phyloP scores from a whole-genome alignment of 1,140 invertebrate species.

The Amphibalanus amphitrite region DNA sequence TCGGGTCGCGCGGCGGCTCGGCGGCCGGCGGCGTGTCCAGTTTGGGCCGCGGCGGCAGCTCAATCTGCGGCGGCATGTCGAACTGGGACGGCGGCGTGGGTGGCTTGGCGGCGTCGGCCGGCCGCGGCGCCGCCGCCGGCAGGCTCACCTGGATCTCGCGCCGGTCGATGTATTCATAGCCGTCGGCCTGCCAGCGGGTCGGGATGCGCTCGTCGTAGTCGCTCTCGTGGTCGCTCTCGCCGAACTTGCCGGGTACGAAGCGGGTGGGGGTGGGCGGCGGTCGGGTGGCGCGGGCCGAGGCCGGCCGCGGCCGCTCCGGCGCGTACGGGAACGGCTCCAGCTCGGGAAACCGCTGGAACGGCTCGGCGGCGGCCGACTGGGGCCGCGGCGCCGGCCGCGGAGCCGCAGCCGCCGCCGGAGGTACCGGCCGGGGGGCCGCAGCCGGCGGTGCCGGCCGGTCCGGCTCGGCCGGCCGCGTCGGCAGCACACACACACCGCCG shows the following conservation, averaged over 20 bases:
- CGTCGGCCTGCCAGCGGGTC: conserved; percentile 31
- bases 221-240: conserved; percentile 52
- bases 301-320: conserved; percentile 22
- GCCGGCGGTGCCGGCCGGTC: background rate
- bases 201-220: conserved; percentile 45
- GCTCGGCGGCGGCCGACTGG: conserved; percentile 22
- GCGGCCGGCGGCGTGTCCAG: conserved; percentile 32
- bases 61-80: conserved; percentile 31
- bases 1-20: background rate
- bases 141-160: background rate
- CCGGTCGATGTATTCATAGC: conserved; percentile 3
- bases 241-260: conserved; percentile 49
- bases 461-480: conserved; percentile 3
- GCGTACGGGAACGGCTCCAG: conserved; percentile 32
- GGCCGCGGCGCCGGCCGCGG: conserved; percentile 21
- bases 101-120: conserved; percentile 35
- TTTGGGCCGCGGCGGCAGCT: conserved; percentile 32
- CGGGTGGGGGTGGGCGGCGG: conserved; percentile 39
- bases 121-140: conserved; percentile 41
- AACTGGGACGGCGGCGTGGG: conserved; percentile 38
- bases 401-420: background rate
- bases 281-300: conserved; percentile 22
- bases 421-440: too few species aligned
- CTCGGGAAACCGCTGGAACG: conserved; percentile 13
- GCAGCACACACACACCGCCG: background rate